phyloP scores from a whole-genome alignment of 2,888 invertebrate genomes.

The Adelphocoris suturalis region DNA sequence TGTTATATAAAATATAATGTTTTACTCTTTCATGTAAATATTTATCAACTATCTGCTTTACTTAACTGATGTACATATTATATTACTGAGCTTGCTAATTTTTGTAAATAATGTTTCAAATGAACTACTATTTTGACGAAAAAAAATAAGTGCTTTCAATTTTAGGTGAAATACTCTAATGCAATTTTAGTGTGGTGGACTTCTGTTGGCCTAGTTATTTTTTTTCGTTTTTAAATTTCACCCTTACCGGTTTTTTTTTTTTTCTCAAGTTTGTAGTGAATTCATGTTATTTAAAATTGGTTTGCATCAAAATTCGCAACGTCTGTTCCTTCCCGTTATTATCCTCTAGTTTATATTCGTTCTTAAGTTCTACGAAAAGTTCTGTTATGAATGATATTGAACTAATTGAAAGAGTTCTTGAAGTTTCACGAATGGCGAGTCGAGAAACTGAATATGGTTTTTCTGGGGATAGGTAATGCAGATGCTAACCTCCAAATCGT shows the following conservation, averaged over 20 bases:
- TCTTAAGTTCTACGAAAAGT: too few relatives aligned
- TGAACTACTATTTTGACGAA: slow-evolving; percentile 2
- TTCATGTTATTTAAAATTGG: too few relatives aligned
- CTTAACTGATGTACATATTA: slow-evolving; percentile 19
- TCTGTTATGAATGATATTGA: too few relatives aligned
- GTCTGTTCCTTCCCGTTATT: too few relatives aligned
- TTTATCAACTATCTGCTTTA: slow-evolving; percentile 23
- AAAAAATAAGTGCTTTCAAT: slow-evolving; percentile 28
- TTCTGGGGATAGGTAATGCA: too few relatives aligned
- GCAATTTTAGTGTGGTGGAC: slow-evolving; percentile 4
- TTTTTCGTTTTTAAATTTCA: too few relatives aligned
- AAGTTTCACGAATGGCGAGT: too few relatives aligned
- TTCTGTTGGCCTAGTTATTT: slow-evolving; percentile 10
- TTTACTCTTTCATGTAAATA: slow-evolving; percentile 13
- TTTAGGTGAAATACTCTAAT: slow-evolving; percentile 37
- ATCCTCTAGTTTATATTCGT: too few relatives aligned
- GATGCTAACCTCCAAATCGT: too few relatives aligned
- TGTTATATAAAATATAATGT: neutral
- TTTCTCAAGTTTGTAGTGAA: neutral
- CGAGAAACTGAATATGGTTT: too few relatives aligned
- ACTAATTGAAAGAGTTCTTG: too few relatives aligned
- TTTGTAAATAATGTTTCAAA: slow-evolving; percentile 11
- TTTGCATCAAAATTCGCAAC: too few relatives aligned
- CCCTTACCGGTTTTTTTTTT: slow-evolving; percentile 5
- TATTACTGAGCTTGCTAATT: slow-evolving; percentile 38